Conservation (phyloP, 2,888 invertebrate species). For the Lepas anatifera region DNA sequence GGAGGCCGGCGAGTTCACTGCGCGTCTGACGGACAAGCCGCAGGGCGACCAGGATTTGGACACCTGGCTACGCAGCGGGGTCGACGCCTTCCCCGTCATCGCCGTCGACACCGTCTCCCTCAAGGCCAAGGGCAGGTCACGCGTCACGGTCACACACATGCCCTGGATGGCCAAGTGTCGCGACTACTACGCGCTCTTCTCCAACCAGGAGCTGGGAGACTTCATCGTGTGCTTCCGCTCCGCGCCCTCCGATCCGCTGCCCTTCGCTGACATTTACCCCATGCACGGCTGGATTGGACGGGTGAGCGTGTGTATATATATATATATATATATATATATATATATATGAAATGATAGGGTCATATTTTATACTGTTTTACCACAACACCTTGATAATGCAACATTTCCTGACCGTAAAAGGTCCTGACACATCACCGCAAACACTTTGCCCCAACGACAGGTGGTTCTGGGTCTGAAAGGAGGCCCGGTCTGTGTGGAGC, state of each 20-base stretch:
- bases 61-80: constrained; percentile 5
- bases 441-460: too few relatives aligned
- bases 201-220: not conserved
- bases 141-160: not conserved
- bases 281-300: not conserved
- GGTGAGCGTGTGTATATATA: too few relatives aligned
- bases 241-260: not conserved
- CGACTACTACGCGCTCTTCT: constrained; percentile 10
- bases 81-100: not conserved
- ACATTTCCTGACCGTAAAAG: too few relatives aligned
- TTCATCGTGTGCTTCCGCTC: constrained; percentile 3
- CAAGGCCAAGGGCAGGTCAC: not conserved
- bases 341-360: too few relatives aligned
- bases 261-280: not conserved
- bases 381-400: too few relatives aligned
- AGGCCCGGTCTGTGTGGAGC: not conserved
- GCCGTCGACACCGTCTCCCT: not conserved
- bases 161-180: not conserved
- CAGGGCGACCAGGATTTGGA: constrained; percentile 1
- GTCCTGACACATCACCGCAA: too few relatives aligned
- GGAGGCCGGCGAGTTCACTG: not conserved
- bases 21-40: not conserved
- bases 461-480: too few relatives aligned
- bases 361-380: too few relatives aligned
- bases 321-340: too few relatives aligned